Percentiles rank a stretch among this genome's conserved stretches.
phyloP scores from a whole-genome alignment of 1,140 invertebrate genomes.

The Brachionus rotundiformis region DNA sequence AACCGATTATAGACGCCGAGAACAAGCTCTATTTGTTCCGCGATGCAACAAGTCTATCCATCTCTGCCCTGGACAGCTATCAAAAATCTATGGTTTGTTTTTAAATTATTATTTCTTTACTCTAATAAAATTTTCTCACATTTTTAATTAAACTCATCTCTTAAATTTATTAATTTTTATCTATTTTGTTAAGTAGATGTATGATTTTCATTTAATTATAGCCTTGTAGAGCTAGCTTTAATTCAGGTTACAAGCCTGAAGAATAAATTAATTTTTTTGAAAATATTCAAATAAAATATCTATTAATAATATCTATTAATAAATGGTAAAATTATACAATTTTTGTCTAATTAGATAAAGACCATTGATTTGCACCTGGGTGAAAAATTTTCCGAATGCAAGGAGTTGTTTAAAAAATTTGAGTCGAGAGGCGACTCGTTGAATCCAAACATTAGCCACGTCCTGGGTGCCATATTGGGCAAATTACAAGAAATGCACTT shows the following conservation, averaged over 20 bases:
- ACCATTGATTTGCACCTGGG: constrained; percentile 29
- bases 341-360: constrained; percentile 3
- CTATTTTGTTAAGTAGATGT: too few relatives aligned
- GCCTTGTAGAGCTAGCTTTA: too few relatives aligned
- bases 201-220: too few relatives aligned
- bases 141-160: too few relatives aligned
- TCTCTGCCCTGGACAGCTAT: constrained; percentile 19
- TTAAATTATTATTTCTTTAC: background rate
- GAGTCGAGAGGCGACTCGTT: constrained; percentile 32
- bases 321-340: too few relatives aligned
- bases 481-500: constrained; percentile 11
- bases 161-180: too few relatives aligned
- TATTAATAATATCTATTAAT: too few relatives aligned
- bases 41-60: constrained; percentile 20
- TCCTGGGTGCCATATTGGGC: constrained; percentile 17
- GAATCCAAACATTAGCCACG: constrained; percentile 9
- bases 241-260: too few relatives aligned
- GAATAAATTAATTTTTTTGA: too few relatives aligned
- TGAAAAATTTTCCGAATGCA: constrained; percentile 41
- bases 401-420: constrained; percentile 28
- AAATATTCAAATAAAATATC: too few relatives aligned
- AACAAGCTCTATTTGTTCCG: constrained; percentile 41
- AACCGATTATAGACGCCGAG: constrained; percentile 44
- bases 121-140: too few relatives aligned
- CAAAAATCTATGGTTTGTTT: constrained; percentile 43